phyloP scores from a whole-genome alignment of 1,140 invertebrate genomes.

The Antheraea pernyi region DNA sequence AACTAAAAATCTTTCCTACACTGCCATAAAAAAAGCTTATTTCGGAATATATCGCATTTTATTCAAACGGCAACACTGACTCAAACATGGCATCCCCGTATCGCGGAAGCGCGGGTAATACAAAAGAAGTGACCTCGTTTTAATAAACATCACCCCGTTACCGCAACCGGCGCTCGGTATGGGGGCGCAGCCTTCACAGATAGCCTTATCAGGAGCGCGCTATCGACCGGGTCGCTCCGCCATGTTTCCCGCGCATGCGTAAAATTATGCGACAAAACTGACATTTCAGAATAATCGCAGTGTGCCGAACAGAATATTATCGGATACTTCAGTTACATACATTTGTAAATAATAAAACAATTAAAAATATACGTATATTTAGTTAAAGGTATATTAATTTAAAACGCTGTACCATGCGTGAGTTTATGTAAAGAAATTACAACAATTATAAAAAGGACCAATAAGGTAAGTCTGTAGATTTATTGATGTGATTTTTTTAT shows the following conservation, averaged over 20 bases:
- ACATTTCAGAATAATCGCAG: conserved; percentile 36
- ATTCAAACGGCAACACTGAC: no score
- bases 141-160: conserved; percentile 59
- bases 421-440: neutral
- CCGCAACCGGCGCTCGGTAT: conserved; percentile 63
- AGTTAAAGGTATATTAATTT: neutral
- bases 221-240: conserved; percentile 55
- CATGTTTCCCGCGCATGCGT: conserved; percentile 54
- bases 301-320: neutral
- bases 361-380: neutral
- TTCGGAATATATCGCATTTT: no score
- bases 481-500: neutral
- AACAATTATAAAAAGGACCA: neutral
- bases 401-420: neutral
- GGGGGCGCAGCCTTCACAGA: conserved; percentile 59
- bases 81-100: no score
- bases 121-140: conserved; percentile 67
- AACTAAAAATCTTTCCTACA: no score
- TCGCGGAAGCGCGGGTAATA: conserved; percentile 53
- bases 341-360: conserved; percentile 19
- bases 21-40: no score
- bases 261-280: conserved; percentile 55
- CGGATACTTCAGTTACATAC: conserved; percentile 28
- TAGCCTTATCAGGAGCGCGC: conserved; percentile 45
- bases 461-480: neutral